These are phyloP conservation scores for Geodia barretti DNA, from an alignment of 37 sponge, comb jelly and placozoan genomes.

Conservation along the genomic window DNA sequence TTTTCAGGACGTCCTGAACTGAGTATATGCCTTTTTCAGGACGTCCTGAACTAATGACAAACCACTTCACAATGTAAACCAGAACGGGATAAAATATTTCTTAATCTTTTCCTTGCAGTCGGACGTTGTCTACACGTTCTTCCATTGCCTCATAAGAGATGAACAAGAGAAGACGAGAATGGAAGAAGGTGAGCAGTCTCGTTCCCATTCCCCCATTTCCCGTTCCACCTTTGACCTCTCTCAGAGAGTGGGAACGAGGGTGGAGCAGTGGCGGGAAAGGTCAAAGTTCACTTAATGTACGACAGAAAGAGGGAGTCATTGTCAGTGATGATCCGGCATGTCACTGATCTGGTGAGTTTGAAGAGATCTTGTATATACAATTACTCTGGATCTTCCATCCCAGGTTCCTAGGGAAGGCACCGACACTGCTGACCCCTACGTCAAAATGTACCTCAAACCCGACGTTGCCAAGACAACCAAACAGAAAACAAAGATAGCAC, in stretches of 20 bases:
- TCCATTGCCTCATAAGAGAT: conserved; percentile 82
- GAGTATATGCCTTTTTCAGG: too few relatives aligned
- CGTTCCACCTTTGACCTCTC: not conserved
- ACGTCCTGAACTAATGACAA: too few relatives aligned
- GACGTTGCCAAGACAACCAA: conserved; percentile 74
- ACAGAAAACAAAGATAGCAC: conserved; percentile 72
- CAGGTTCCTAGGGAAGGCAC: conserved; percentile 59
- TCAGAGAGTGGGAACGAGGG: not conserved
- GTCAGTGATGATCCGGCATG: conserved; percentile 66
- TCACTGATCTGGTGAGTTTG: conserved; percentile 65
- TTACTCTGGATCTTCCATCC: not conserved
- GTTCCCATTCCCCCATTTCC: not conserved
- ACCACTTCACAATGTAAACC: not conserved
- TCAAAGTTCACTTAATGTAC: conserved; percentile 68
- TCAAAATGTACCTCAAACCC: conserved; percentile 80
- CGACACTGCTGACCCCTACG: conserved; percentile 72
- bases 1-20: too few relatives aligned
- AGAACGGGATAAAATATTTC: not conserved
- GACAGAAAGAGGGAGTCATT: conserved; percentile 16
- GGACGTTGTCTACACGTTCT: conserved; percentile 83
- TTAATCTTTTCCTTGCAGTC: conserved; percentile 25
- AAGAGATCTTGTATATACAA: not conserved
- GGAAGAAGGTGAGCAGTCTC: conserved; percentile 31
- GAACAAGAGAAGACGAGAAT: conserved; percentile 71
- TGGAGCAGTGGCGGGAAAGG: conserved; percentile 25